Conservation (phyloP, 2,797 vertebrate genomes). For the Amniataba percoides region DNA sequence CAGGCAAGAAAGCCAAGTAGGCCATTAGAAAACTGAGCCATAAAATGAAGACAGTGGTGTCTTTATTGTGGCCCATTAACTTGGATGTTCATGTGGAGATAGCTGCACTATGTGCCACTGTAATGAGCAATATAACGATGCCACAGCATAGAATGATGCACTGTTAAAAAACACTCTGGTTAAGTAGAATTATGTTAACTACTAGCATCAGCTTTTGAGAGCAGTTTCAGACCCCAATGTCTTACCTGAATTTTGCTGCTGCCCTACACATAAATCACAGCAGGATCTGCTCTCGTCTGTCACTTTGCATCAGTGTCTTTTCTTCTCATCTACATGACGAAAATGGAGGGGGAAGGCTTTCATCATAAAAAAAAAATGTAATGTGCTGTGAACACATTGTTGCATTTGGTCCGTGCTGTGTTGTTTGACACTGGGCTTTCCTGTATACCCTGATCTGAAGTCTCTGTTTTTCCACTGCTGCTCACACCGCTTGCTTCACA, state of each 20-base stretch:
- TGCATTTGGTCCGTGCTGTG: constrained; percentile 15
- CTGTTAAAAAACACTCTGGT: constrained; percentile 70
- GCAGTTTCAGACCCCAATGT: constrained; percentile 20
- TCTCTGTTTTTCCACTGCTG: constrained; percentile 6
- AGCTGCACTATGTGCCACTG: constrained; percentile 74
- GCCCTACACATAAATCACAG: constrained; percentile 19
- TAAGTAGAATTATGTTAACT: constrained; percentile 75
- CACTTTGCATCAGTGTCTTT: constrained; percentile 16
- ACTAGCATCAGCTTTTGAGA: constrained; percentile 48
- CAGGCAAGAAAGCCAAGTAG: constrained; percentile 83
- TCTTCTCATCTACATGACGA: constrained; percentile 11
- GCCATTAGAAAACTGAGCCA: constrained; percentile 84
- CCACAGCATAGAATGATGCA: constrained; percentile 71
- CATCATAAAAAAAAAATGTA: constrained; percentile 17
- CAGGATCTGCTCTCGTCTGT: constrained; percentile 9
- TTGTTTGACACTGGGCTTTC: constrained; percentile 12
- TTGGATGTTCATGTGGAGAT: constrained; percentile 79
- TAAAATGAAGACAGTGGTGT: constrained; percentile 84
- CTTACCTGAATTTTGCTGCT: constrained; percentile 25
- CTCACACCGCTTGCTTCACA: constrained; percentile 44
- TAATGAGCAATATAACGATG: constrained; percentile 81
- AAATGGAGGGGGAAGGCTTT: constrained; percentile 11
- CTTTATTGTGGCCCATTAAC: constrained; percentile 86
- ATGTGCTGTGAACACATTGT: constrained; percentile 6
- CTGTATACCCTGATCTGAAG: constrained; percentile 16